A percentile compares a stretch with the other conserved stretches of the same genome.
Conservation (phyloP, 2,888 invertebrate species). For the Gymnocheta viridis region DNA sequence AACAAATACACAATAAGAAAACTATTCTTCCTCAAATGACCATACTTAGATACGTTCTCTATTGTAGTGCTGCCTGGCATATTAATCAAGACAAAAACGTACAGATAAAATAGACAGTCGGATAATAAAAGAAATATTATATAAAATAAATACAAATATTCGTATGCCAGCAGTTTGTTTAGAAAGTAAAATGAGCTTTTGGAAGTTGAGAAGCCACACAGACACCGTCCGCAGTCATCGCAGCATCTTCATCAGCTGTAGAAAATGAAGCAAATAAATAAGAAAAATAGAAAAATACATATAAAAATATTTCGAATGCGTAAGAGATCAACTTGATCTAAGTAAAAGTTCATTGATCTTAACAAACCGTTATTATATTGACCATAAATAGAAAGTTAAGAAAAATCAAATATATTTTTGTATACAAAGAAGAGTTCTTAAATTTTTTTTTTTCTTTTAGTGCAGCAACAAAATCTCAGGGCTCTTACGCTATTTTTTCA, state of each 20-base stretch:
- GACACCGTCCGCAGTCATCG: background rate
- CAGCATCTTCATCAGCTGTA: constrained; percentile 30
- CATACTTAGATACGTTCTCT: constrained; percentile 60
- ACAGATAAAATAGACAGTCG: background rate
- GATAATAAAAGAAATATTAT: constrained; percentile 15
- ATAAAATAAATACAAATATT: constrained; percentile 16
- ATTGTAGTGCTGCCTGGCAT: constrained; percentile 44
- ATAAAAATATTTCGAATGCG: constrained; percentile 53
- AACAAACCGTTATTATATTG: constrained; percentile 62
- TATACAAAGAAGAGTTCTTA: constrained; percentile 20
- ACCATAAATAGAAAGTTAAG: constrained; percentile 60
- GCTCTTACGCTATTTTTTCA: background rate
- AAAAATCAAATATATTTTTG: constrained; percentile 18
- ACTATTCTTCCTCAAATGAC: constrained; percentile 65
- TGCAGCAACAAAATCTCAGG: background rate
- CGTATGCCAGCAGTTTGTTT: constrained; percentile 58
- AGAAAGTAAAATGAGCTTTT: constrained; percentile 68
- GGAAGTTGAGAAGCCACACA: constrained; percentile 42
- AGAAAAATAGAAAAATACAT: constrained; percentile 8
- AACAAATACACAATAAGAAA: constrained; percentile 25
- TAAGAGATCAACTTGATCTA: constrained; percentile 61
- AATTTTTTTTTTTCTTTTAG: background rate
- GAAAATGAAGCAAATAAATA: constrained; percentile 15
- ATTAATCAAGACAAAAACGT: constrained; percentile 40
- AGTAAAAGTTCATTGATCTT: constrained; percentile 61